Evolutionary conservation across 2,113 vertebrate genomes (phyloP).

Genomic region (Patagioenas fasciata): DNA sequence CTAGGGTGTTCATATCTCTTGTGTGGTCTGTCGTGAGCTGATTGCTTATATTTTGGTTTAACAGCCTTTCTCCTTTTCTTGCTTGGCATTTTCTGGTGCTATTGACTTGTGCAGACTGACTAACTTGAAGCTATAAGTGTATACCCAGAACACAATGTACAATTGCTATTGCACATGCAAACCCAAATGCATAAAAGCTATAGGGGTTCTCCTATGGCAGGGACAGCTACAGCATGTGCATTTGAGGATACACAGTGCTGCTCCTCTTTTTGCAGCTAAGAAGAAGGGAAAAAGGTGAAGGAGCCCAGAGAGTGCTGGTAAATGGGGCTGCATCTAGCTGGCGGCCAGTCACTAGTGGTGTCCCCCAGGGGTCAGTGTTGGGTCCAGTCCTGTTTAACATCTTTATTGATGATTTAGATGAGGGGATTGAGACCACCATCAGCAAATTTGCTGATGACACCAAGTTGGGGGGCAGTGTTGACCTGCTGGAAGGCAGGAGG

Average conservation of each 20-base stretch:
- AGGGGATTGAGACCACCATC: no score
- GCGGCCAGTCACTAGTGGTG: no score
- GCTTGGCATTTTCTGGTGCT: background rate
- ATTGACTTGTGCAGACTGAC: background rate
- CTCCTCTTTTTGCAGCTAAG: background rate
- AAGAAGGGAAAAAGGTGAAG: background rate
- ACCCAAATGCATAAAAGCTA: background rate
- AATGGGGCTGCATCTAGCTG: no score
- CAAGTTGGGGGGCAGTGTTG: no score
- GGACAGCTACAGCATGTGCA: background rate
- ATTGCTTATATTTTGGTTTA: background rate
- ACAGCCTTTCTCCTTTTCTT: background rate
- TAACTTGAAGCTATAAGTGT: background rate
- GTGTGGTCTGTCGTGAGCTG: background rate
- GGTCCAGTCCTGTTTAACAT: no score
- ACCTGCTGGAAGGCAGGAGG: no score
- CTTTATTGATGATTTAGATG: no score
- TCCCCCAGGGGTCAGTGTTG: no score
- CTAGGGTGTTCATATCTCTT: background rate
- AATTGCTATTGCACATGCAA: background rate
- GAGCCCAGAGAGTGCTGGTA: no score
- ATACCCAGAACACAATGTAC: background rate
- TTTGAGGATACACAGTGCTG: background rate
- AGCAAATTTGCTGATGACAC: no score
- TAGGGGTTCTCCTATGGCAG: background rate